Evolutionary conservation across 2,113 vertebrate genomes (phyloP), one percentile per base, ranked within the genome.

Genomic region (Zosterops pallidus): DNA sequence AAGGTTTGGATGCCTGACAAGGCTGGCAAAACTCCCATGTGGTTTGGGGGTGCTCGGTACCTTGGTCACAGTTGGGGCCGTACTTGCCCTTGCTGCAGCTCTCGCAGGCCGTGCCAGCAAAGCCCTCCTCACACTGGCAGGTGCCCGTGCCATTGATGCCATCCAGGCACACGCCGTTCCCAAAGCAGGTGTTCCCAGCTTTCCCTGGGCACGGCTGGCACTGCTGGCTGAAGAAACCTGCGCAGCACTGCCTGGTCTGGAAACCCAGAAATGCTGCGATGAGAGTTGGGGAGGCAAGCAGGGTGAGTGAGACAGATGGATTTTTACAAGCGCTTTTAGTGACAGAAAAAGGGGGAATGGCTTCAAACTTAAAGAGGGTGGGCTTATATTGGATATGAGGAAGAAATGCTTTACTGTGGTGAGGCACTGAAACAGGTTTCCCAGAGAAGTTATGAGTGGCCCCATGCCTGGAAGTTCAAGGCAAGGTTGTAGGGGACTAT

Each of bases 121-220:
- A 99, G 1, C 98, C 98, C 16, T 72, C 52, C 42, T 71, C 88
- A 3, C 99, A 99, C 26, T 82, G 47, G 25, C 99, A 99, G 21
- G 12, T 3, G 13, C 99, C 99, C 0, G 98, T 98, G 65, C 99
- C 99, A 0, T 98, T 98, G 22, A 97, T 86, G 6, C 99, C 99
- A 0, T 99, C 99, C 65, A 94, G 41, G 84, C 99, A 99, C 79
- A 97, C 9, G 0, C 99, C 99, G 0, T 99, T 99, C 18, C 98
- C 98, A 0, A 96, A 98, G 95, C 99, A 99, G 35, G 97, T 78
- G 0, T 81, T 97, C 59, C 95, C 97, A 6, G 83, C 86, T 3
- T 82, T 85, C 8, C 99, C 98, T 0, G 99, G 99, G 92, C 99
- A 99, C 4, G 97, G 83, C 96, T 99, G 98, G 70, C 99, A 99